phyloP scores from a whole-genome alignment of 2,888 invertebrate genomes.

The Aphidius colemani region DNA sequence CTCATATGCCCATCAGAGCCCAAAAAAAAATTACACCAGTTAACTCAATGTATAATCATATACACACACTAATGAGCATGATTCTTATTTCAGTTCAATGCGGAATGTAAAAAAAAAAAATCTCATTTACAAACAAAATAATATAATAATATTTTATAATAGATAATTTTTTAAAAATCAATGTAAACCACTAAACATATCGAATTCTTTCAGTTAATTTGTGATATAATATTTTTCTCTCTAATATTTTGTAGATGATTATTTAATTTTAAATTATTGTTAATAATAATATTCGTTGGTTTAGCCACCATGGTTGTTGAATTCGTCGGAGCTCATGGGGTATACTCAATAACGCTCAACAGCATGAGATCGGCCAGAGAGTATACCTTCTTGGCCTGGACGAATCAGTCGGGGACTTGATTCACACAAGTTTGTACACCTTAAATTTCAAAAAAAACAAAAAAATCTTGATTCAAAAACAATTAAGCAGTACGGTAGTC shows the following conservation, averaged over 20 bases:
- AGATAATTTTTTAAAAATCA: too few relatives aligned
- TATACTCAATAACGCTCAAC: conserved; percentile 60
- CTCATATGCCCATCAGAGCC: too few relatives aligned
- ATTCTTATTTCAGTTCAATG: neutral
- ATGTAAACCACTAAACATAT: too few relatives aligned
- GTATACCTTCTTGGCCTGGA: conserved; percentile 58
- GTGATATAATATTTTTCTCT: neutral
- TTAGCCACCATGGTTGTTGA: conserved; percentile 50
- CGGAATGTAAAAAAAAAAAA: neutral
- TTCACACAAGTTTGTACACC: conserved; percentile 9
- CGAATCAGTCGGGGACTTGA: conserved; percentile 50
- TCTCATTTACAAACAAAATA: too few relatives aligned
- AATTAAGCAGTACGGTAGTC: too few relatives aligned
- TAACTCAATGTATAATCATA: too few relatives aligned
- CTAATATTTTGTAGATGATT: neutral
- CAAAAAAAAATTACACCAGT: too few relatives aligned
- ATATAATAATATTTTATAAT: too few relatives aligned
- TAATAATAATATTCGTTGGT: conserved; percentile 45
- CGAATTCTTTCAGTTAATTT: too few relatives aligned
- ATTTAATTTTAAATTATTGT: conserved; percentile 6
- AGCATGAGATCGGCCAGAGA: conserved; percentile 59
- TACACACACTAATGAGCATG: neutral
- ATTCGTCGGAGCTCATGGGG: conserved; percentile 55
- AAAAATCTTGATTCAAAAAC: too few relatives aligned
- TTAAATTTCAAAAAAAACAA: too few relatives aligned